A percentile compares a stretch with the other conserved stretches of the same genome.
These are phyloP conservation scores for Scophthalmus maximus DNA, from an alignment of 2,113 vertebrate species.

Conservation along the genomic window DNA sequence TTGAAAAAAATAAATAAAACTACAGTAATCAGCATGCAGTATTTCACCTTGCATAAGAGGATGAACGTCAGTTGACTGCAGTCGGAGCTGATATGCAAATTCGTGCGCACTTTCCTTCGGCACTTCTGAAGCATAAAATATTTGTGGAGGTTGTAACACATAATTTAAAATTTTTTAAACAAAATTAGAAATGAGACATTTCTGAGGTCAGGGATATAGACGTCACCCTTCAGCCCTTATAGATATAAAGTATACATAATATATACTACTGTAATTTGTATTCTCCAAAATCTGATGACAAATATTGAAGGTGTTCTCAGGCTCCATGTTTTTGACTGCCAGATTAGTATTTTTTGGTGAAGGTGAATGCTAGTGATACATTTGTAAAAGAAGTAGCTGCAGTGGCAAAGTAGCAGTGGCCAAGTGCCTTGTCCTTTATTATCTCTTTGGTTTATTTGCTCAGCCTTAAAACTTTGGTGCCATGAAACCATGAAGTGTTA, in stretches of 20 bases:
- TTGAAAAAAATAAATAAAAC: neutral
- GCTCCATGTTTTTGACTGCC: conserved; percentile 33
- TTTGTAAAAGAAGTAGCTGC: conserved; percentile 23
- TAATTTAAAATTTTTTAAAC: neutral
- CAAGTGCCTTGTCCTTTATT: conserved; percentile 38
- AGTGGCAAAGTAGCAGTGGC: conserved; percentile 15
- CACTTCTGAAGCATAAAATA: neutral
- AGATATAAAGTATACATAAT: conserved; percentile 11
- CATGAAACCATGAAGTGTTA: conserved; percentile 49
- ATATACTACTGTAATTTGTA: no score
- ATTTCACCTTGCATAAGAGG: neutral
- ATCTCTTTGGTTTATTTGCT: conserved; percentile 31
- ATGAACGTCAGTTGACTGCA: neutral
- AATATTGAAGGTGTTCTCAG: conserved; percentile 51
- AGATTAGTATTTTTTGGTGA: conserved; percentile 31
- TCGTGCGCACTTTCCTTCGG: neutral
- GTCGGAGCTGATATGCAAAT: neutral
- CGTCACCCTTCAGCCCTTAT: neutral
- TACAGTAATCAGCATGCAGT: conserved; percentile 3
- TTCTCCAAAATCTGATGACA: conserved; percentile 39
- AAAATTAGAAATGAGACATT: neutral
- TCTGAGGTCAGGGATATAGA: neutral
- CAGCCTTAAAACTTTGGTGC: conserved; percentile 31
- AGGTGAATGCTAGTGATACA: conserved; percentile 3
- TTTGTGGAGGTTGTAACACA: conserved; percentile 1